A percentile compares a stretch with the other conserved stretches of the same genome.
These are phyloP conservation scores for Danio aesculapii DNA, from an alignment of 2,797 vertebrate genomes.

Conservation along the genomic window DNA sequence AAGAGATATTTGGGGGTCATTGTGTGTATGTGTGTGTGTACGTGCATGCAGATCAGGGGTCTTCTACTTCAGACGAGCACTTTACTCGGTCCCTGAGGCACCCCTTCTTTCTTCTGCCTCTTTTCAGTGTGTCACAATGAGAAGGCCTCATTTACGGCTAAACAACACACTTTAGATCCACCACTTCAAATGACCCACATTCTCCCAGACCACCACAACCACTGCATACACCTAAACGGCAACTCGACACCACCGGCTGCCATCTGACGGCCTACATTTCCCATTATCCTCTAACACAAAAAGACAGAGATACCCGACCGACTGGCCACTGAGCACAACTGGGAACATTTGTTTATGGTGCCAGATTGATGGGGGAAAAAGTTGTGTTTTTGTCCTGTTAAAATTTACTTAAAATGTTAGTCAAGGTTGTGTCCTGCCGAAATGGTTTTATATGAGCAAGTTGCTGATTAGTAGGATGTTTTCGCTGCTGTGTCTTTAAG, in stretches of 20 bases:
- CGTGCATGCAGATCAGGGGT: slow-evolving; percentile 27
- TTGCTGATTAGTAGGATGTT: background rate
- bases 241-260: slow-evolving; percentile 73
- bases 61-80: slow-evolving; percentile 72
- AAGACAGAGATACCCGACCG: slow-evolving; percentile 41
- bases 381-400: background rate
- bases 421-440: background rate
- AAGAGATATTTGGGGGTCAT: slow-evolving; percentile 13
- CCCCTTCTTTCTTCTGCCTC: slow-evolving; percentile 80
- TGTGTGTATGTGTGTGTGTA: slow-evolving; percentile 24
- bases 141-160: slow-evolving; percentile 80
- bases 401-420: background rate
- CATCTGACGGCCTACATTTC: slow-evolving; percentile 73
- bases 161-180: slow-evolving; percentile 83
- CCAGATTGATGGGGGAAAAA: background rate
- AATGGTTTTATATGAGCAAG: background rate
- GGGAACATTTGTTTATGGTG: slow-evolving; percentile 23
- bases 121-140: slow-evolving; percentile 81
- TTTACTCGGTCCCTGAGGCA: slow-evolving; percentile 76
- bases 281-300: slow-evolving; percentile 60
- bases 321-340: slow-evolving; percentile 22
- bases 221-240: slow-evolving; percentile 71
- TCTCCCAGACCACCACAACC: slow-evolving; percentile 79
- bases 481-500: background rate
- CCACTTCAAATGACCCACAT: slow-evolving; percentile 86